These are phyloP conservation scores for Drosophila imparisetae DNA, from an alignment of 2,888 invertebrate species.

Conservation along the genomic window DNA sequence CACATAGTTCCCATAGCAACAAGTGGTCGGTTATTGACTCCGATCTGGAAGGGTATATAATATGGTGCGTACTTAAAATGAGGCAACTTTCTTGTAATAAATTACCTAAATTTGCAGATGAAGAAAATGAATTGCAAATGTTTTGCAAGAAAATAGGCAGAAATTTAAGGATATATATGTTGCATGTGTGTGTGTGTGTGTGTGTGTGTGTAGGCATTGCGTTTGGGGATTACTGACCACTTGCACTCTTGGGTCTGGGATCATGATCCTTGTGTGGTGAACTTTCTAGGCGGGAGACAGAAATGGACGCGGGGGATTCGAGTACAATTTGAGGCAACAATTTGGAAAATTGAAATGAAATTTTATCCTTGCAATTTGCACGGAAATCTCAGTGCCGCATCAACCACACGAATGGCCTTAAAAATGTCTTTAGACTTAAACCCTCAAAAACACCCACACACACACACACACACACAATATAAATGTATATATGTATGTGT, in stretches of 20 bases:
- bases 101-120: background rate
- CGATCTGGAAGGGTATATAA: background rate
- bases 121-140: background rate
- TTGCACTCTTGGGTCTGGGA: slow-evolving; percentile 40
- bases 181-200: background rate
- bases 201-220: background rate
- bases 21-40: background rate
- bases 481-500: slow-evolving; percentile 1
- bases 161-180: background rate
- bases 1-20: background rate
- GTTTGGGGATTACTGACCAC: slow-evolving; percentile 41
- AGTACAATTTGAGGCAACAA: slow-evolving; percentile 58
- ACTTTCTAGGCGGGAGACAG: background rate
- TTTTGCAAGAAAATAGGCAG: background rate
- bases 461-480: background rate
- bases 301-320: background rate
- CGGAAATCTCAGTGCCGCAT: slow-evolving; percentile 63
- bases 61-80: background rate
- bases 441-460: slow-evolving; percentile 40
- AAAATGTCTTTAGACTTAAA: slow-evolving; percentile 69
- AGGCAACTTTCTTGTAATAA: background rate
- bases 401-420: slow-evolving; percentile 68
- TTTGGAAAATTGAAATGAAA: slow-evolving; percentile 74
- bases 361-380: slow-evolving; percentile 75
- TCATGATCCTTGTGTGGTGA: slow-evolving; percentile 36